A percentile compares a stretch with the other conserved stretches of the same genome.
Conservation (phyloP, 1,140 invertebrate genomes). For the Trichonephila clavata region DNA sequence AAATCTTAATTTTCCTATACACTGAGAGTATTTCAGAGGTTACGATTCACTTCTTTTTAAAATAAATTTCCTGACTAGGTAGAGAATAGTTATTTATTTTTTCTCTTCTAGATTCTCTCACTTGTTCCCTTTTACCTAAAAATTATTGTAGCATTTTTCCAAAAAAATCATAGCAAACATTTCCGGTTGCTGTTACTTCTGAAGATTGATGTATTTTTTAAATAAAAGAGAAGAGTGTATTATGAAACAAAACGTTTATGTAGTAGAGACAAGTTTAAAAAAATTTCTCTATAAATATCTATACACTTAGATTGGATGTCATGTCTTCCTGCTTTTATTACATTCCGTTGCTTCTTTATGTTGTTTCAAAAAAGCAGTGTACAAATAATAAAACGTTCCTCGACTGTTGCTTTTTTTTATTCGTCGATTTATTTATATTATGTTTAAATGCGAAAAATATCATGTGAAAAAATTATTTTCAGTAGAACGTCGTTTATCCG, state of each 20-base stretch:
- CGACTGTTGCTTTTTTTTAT: constrained; percentile 57
- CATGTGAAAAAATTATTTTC: too few species aligned
- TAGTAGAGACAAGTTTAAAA: constrained; percentile 50
- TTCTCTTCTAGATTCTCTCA: background rate
- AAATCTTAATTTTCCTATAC: background rate
- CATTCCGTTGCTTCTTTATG: constrained; percentile 71
- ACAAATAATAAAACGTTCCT: constrained; percentile 76
- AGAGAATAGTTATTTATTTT: constrained; percentile 46
- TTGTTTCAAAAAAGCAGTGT: constrained; percentile 68
- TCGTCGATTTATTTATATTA: background rate
- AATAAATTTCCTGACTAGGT: constrained; percentile 53
- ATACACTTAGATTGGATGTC: constrained; percentile 71
- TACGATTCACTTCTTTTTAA: constrained; percentile 25
- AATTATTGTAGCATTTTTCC: constrained; percentile 40
- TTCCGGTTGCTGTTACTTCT: constrained; percentile 39
- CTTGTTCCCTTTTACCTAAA: constrained; percentile 5
- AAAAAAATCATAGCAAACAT: background rate
- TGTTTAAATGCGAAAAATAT: background rate
- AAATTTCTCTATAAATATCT: constrained; percentile 48
- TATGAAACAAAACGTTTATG: constrained; percentile 24
- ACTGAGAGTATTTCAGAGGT: constrained; percentile 60
- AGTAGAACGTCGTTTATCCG: too few species aligned
- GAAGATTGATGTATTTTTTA: constrained; percentile 24
- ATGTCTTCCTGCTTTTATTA: constrained; percentile 75
- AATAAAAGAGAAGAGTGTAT: constrained; percentile 32